These are phyloP conservation scores for Saccostrea echinata DNA, from an alignment of 1,140 invertebrate species.

Conservation along the genomic window DNA sequence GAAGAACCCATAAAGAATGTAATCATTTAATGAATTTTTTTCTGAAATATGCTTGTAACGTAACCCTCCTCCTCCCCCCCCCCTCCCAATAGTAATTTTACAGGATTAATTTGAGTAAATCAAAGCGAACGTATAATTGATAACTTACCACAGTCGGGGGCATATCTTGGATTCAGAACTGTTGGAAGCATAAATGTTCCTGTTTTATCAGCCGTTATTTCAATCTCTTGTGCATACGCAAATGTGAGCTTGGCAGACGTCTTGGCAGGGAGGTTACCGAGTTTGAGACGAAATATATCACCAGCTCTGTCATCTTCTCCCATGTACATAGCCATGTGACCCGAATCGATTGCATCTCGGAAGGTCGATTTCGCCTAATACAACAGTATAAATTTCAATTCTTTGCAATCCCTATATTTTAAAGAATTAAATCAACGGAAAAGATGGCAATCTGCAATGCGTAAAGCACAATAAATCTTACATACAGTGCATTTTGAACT, in stretches of 20 bases:
- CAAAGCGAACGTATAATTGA: not conserved
- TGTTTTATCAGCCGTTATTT: conserved; percentile 50
- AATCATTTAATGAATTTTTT: no score
- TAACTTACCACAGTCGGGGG: not conserved
- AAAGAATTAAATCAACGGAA: no score
- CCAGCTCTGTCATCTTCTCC: conserved; percentile 56
- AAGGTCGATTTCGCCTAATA: conserved; percentile 84
- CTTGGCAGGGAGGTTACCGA: conserved; percentile 66
- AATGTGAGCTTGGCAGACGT: conserved; percentile 55
- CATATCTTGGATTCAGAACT: conserved; percentile 67
- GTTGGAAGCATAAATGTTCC: conserved; percentile 65
- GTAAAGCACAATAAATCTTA: no score
- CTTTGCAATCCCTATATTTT: no score
- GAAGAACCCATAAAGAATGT: no score
- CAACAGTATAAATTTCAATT: no score
- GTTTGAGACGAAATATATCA: conserved; percentile 62
- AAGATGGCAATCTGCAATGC: no score
- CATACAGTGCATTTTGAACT: no score
- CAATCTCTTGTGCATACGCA: conserved; percentile 61
- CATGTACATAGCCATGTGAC: conserved; percentile 81
- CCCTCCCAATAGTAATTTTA: no score
- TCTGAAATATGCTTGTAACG: no score
- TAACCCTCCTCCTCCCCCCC: no score
- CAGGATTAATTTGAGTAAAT: no score
- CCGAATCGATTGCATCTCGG: conserved; percentile 83